Base-by-base conservation (phyloP, 2,888 invertebrate genomes). In the Spilosoma lubricipeda region DNA sequence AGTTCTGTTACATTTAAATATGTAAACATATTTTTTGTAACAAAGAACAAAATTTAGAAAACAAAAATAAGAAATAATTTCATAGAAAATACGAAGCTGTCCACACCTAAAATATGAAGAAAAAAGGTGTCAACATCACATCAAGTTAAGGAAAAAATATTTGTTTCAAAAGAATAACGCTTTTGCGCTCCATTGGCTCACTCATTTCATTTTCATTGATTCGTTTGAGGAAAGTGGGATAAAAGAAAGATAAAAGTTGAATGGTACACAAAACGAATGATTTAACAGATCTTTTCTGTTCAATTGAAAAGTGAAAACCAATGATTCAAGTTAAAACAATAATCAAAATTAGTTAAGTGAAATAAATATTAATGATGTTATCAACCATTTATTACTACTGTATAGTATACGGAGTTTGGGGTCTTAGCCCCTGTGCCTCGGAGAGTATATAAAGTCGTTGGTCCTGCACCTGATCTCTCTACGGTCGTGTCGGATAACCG, bases 101-200 rank as follows among this genome's bases (percentile, higher is more conserved):
- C 72, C 48, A 73, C 74, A 72, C 73, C 79, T 79, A 71, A 76
- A 76, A 71, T 80, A 84, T 86, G 86, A 87, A 85, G 88, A 88
- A 82, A 86, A 81, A 80, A 75, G 82, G 82, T 88, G 87, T 89
- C 86, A 85, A 85, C 83, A 83, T 86, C 82, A 81, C 82, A 78
- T 80, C 79, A 77, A 84, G 81, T 89, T 86, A 86, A 87, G 86
- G 84, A 88, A 90, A n/a, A 89, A 87, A 82, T 86, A 88, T 90
- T 90, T 90, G 88, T 90, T 90, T 90, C 85, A 88, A 89, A 90
- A 90, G 87, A 89, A 90, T 88, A 90, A 90, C 87, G 90, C 84
- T 90, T 89, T 93, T 88, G 86, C 86, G 88, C 86, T 90, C 88
- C 90, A 92, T 90, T 91, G 90, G 82, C 82, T 88, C 84, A 88